phyloP scores from a whole-genome alignment of 2,113 vertebrate species.

The Tragulus kanchil region DNA sequence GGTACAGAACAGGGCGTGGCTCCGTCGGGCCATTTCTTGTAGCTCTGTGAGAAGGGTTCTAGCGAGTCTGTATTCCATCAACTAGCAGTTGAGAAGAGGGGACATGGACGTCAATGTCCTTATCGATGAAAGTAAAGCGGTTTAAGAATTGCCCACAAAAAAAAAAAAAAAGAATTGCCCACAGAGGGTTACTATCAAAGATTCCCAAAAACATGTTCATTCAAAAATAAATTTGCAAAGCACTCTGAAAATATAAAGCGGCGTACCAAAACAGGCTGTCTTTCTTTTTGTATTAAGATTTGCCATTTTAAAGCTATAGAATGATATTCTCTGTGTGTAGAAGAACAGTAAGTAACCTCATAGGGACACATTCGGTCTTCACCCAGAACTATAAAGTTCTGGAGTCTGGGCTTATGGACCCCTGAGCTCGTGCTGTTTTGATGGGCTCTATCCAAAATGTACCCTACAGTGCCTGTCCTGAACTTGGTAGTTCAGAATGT shows the following conservation, averaged over 20 bases:
- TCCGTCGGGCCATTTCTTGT: background rate
- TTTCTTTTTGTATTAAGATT: background rate
- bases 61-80: background rate
- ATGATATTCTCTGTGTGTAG: background rate
- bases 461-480: background rate
- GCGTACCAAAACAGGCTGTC: background rate
- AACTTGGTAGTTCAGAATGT: background rate
- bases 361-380: background rate
- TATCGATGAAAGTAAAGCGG: background rate
- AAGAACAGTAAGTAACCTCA: background rate
- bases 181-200: background rate
- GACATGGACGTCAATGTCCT: background rate
- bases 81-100: background rate
- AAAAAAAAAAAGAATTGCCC: background rate
- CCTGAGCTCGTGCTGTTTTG: background rate
- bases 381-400: background rate
- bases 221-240: background rate
- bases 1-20: constrained; percentile 55
- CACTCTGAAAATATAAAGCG: background rate
- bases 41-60: background rate
- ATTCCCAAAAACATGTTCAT: background rate
- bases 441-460: background rate
- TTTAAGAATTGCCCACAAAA: background rate
- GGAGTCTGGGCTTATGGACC: no score
- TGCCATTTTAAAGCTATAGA: background rate